Conservation (phyloP, 2,797 vertebrate species). For the Aratinga solstitialis region DNA sequence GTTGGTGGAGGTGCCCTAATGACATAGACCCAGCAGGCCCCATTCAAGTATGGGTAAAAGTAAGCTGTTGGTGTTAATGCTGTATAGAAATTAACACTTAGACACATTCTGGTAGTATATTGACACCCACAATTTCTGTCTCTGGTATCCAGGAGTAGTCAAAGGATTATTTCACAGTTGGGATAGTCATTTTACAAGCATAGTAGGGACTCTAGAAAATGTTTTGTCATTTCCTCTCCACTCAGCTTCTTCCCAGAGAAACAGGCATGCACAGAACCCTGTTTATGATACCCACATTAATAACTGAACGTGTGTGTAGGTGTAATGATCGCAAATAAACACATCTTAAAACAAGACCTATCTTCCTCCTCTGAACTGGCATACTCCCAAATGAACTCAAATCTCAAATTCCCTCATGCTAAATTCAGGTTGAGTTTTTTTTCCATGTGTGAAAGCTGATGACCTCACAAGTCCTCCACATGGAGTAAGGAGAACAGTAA, state of each 20-base stretch:
- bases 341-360: conserved; percentile 35
- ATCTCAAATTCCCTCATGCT: neutral
- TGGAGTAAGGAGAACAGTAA: neutral
- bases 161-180: neutral
- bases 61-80: neutral
- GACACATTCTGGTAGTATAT: neutral
- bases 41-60: neutral
- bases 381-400: neutral
- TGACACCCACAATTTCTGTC: neutral
- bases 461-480: neutral
- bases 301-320: neutral
- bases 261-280: neutral
- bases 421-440: neutral
- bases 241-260: neutral
- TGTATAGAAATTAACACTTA: neutral
- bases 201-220: conserved; percentile 22
- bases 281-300: conserved; percentile 8
- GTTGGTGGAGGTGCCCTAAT: neutral
- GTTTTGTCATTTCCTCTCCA: conserved; percentile 10
- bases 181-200: neutral
- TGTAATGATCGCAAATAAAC: conserved; percentile 46
- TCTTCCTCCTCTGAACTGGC: conserved; percentile 16
- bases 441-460: neutral
- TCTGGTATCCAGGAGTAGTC: neutral
- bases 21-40: neutral